Conservation (phyloP, 35 echinoderm and acorn worm species). For the Stichopus chloronotus region DNA sequence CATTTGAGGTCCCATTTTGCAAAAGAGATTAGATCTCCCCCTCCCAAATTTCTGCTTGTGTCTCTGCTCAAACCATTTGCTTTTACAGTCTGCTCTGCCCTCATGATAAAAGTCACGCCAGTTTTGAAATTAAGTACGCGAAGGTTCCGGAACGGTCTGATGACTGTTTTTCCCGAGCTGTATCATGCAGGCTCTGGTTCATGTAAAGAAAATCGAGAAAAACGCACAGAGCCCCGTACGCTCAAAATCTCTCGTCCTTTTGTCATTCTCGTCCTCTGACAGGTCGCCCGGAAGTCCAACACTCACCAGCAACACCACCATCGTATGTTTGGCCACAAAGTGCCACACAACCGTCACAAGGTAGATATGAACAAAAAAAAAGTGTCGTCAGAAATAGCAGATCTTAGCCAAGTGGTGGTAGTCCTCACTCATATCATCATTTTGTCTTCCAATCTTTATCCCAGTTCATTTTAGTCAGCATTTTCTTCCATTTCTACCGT, state of each 20-base stretch:
- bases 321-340: slow-evolving; percentile 18
- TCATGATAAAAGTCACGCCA: too few relatives aligned
- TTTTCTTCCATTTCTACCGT: not conserved
- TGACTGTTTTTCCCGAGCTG: too few relatives aligned
- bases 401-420: not conserved
- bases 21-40: too few relatives aligned
- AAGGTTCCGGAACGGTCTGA: too few relatives aligned
- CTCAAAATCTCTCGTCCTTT: not conserved
- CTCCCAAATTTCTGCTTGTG: too few relatives aligned
- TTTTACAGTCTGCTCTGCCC: too few relatives aligned
- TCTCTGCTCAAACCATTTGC: too few relatives aligned
- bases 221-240: too few relatives aligned
- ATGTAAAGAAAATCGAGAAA: too few relatives aligned
- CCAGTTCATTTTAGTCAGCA: not conserved
- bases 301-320: not conserved
- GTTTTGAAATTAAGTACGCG: too few relatives aligned
- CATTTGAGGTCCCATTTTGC: too few relatives aligned
- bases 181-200: too few relatives aligned
- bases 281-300: not conserved
- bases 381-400: not conserved
- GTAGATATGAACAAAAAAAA: not conserved
- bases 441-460: not conserved
- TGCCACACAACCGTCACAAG: not conserved
- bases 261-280: not conserved
- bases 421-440: not conserved